phyloP scores from a whole-genome alignment of 2,797 vertebrate genomes.

The Sebastes kiyomatsui region DNA sequence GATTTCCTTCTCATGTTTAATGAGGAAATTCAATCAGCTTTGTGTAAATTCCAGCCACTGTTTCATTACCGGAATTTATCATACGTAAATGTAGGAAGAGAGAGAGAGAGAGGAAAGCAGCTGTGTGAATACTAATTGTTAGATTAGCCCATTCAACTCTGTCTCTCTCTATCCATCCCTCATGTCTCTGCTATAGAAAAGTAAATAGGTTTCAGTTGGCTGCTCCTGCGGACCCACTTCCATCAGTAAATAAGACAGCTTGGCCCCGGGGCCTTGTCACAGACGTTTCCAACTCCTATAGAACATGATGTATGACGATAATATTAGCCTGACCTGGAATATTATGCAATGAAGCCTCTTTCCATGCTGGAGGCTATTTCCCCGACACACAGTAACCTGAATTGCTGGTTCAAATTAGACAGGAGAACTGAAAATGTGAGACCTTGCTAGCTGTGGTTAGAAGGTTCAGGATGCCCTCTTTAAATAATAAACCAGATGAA shows the following conservation, averaged over 20 bases:
- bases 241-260: conserved; percentile 63
- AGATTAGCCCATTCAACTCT: conserved; percentile 34
- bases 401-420: not conserved
- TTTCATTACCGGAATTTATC: conserved; percentile 60
- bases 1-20: conserved; percentile 56
- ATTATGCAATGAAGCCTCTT: conserved; percentile 31
- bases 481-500: not conserved
- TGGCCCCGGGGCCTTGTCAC: conserved; percentile 40
- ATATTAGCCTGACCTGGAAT: conserved; percentile 38
- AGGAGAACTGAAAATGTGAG: not conserved
- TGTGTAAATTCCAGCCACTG: conserved; percentile 64
- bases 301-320: conserved; percentile 48
- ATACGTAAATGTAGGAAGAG: conserved; percentile 35
- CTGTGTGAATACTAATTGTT: conserved; percentile 57
- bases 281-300: conserved; percentile 29
- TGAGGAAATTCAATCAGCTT: conserved; percentile 64
- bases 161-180: not conserved
- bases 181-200: conserved; percentile 22
- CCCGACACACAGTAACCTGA: not conserved
- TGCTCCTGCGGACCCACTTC: conserved; percentile 40
- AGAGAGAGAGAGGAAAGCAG: conserved; percentile 4
- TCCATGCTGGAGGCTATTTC: conserved; percentile 11
- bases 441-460: not conserved
- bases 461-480: not conserved
- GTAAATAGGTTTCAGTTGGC: conserved; percentile 55